Evolutionary conservation across 2,797 vertebrate species (phyloP).

Genomic region (Lacerta agilis): DNA sequence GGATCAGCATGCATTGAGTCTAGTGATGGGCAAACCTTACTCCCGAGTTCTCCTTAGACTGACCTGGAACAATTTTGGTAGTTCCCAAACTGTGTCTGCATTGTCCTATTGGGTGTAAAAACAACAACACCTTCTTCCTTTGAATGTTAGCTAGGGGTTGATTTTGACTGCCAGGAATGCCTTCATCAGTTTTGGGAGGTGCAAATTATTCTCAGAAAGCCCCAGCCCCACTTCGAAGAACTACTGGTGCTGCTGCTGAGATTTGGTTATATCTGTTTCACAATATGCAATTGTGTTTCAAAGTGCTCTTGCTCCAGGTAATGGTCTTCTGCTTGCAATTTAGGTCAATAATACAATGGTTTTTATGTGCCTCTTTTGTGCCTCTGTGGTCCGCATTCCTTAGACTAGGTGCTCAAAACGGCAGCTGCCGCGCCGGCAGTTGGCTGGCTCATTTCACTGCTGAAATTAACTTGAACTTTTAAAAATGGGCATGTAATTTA

Average conservation of each 20-base stretch:
- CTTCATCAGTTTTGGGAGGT: background rate
- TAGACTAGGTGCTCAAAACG: background rate
- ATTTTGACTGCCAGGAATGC: background rate
- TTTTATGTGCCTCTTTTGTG: conserved; percentile 5
- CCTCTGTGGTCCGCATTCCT: background rate
- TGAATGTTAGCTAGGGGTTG: too few relatives aligned
- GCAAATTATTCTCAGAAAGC: background rate
- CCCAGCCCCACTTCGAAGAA: background rate
- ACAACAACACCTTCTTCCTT: too few relatives aligned
- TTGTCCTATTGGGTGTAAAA: too few relatives aligned
- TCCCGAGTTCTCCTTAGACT: too few relatives aligned
- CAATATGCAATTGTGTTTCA: background rate
- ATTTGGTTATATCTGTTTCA: background rate
- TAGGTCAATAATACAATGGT: background rate
- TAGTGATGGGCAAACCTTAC: too few relatives aligned
- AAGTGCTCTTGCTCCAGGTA: background rate
- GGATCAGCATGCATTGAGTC: too few relatives aligned
- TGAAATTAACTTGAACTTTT: conserved; percentile 21
- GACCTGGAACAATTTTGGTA: too few relatives aligned
- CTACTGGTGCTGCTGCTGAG: background rate
- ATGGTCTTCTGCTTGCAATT: background rate
- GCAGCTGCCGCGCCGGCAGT: background rate
- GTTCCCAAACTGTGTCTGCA: too few relatives aligned
- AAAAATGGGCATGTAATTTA: conserved; percentile 16
- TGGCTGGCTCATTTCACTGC: background rate